Evolutionary conservation across 2,888 invertebrate species (phyloP), one percentile per base, ranked within the genome.

Genomic region (Pyralis farinalis): DNA sequence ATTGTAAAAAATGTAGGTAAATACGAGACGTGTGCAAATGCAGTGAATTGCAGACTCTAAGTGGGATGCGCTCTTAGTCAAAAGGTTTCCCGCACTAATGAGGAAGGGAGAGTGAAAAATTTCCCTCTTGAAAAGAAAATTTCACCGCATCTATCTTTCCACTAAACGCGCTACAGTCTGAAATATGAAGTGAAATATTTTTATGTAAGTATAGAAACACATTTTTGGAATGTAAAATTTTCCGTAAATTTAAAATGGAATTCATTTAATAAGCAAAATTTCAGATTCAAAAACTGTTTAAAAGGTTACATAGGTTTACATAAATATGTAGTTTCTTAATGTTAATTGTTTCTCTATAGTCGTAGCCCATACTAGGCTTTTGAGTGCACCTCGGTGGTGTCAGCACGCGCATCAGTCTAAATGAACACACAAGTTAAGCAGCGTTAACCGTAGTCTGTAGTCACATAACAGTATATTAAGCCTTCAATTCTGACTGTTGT

Each of bases 11-110:
- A 55, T 49, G 53, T 53, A 54, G 51, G 61, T 49, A 49, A 58
- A 62, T 49, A 48, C 44, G 55, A 55, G 55, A 55, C 55, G 55
- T 54, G 58, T 59, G 60, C 45, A 59, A 64, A 64, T 49, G 53
- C 40, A 51, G 43, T 56, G 61, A 68, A 69, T 68, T 64, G 59
- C 62, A 55, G 59, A 50, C 49, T 55, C 53, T 63, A 70, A 68
- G 63, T 57, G 68, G 59, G 72, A 73, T 71, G 71, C 25, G 25
- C 66, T 63, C 65, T 57, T 62, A 65, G 65, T 75, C 63, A 71
- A 75, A 76, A 70, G 65, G 64, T 55, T 71, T 53, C 60, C 62
- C 51, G 55, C 72, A 53, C 75, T 79, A 78, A 79, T 75, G 78
- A 76, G 74, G 70, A 63, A 58, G 69, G 63, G 67, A 67, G 67